A percentile compares a stretch with the other conserved stretches of the same genome.
Conservation (phyloP, 2,888 invertebrate genomes). For the Drosophila stalkeri region DNA sequence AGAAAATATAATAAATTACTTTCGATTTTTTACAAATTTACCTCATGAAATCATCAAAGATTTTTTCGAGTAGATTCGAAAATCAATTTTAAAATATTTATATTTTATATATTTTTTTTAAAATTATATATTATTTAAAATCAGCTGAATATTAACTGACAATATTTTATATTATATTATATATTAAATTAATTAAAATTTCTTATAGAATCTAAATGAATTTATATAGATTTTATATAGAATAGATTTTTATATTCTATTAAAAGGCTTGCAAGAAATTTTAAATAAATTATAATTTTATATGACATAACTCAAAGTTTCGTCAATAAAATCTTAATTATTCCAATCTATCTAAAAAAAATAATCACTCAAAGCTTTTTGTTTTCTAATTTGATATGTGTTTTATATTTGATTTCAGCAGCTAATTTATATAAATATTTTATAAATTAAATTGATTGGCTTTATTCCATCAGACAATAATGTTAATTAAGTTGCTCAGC, state of each 20-base stretch:
- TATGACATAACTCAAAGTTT: neutral
- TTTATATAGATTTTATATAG: neutral
- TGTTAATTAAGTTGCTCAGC: constrained; percentile 27
- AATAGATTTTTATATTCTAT: no score
- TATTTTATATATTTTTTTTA: no score
- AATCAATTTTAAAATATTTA: neutral
- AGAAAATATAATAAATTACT: constrained; percentile 4
- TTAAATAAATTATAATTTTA: neutral
- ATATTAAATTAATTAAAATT: neutral
- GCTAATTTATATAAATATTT: neutral
- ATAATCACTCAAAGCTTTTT: neutral
- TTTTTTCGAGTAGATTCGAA: neutral
- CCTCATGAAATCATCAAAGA: neutral
- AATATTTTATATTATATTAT: no score
- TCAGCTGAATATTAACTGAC: no score
- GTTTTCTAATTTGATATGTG: neutral
- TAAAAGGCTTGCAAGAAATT: no score
- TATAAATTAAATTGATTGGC: constrained; percentile 6
- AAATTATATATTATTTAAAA: no score
- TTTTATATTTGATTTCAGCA: neutral
- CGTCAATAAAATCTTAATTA: neutral
- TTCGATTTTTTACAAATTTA: neutral
- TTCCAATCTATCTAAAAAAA: neutral
- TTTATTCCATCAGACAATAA: constrained; percentile 20
- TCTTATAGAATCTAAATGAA: neutral